phyloP scores from a whole-genome alignment of 2,888 invertebrate species.

The Parnassius apollo region DNA sequence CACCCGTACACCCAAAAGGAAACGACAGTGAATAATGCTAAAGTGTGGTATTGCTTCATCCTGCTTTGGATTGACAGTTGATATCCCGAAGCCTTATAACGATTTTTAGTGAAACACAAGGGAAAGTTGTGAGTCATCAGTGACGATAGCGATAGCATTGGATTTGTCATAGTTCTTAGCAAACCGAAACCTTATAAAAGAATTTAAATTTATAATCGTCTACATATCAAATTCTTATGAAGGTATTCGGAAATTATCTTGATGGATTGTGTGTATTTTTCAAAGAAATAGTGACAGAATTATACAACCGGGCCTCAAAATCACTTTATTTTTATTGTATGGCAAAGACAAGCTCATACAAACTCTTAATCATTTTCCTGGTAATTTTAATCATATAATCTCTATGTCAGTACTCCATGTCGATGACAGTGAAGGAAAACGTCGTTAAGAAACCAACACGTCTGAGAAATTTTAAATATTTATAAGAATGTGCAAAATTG shows the following conservation, averaged over 20 bases:
- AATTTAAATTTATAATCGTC: constrained; percentile 25
- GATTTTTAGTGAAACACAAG: constrained; percentile 25
- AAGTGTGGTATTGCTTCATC: constrained; percentile 21
- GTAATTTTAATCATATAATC: neutral
- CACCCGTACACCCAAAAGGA: neutral
- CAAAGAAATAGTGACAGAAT: constrained; percentile 12
- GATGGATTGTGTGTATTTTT: constrained; percentile 18
- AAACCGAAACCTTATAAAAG: constrained; percentile 21
- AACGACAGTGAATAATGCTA: constrained; percentile 16
- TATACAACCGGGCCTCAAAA: neutral
- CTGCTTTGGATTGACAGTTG: constrained; percentile 26
- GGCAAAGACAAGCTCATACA: no score
- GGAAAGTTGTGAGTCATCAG: constrained; percentile 28
- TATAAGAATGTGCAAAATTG: neutral
- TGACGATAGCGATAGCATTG: constrained; percentile 20
- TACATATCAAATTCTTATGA: constrained; percentile 15
- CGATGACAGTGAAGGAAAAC: no score
- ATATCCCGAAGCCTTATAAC: constrained; percentile 28
- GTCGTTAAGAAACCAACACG: no score
- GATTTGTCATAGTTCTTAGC: constrained; percentile 28
- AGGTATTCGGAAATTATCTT: constrained; percentile 13
- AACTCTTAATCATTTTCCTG: constrained; percentile 7
- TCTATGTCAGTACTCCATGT: no score
- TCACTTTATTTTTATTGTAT: no score
- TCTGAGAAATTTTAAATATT: no score